Conservation (phyloP, 2,797 vertebrate genomes). For the Rousettus madagascariensis region DNA sequence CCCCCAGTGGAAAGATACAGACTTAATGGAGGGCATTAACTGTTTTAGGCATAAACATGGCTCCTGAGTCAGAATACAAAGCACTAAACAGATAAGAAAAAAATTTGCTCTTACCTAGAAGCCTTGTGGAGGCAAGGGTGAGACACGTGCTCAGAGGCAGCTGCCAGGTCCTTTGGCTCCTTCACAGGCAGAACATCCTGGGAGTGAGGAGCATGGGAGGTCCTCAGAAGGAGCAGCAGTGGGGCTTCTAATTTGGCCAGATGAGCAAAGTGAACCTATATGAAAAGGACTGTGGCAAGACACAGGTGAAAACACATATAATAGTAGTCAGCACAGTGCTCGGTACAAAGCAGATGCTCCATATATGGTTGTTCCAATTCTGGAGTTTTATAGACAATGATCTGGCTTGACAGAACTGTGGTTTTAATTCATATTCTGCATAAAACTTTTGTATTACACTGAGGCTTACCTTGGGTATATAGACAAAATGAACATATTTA, state of each 20-base stretch:
- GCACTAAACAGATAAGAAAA: not conserved
- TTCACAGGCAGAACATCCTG: not conserved
- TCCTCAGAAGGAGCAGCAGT: too few species aligned
- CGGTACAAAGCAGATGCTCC: not conserved
- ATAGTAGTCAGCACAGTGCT: not conserved
- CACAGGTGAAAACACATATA: not conserved
- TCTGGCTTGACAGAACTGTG: not conserved
- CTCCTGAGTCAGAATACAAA: not conserved
- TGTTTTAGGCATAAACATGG: not conserved
- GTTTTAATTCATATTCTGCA: not conserved
- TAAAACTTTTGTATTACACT: not conserved
- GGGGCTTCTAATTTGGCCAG: not conserved
- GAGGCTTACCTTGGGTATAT: not conserved
- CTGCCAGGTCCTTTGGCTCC: not conserved
- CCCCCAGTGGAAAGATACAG: not conserved
- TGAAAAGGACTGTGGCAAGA: not conserved
- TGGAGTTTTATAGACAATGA: not conserved
- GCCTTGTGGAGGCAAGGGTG: not conserved
- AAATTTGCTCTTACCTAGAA: not conserved
- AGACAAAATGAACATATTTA: not conserved
- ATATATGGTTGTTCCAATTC: not conserved
- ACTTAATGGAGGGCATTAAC: not conserved
- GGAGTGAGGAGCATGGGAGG: accelerated
- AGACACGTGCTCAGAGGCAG: not conserved
- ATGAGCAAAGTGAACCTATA: not conserved